A percentile compares a stretch with the other conserved stretches of the same genome.
Conservation (phyloP, 2,797 vertebrate genomes). For the Gallirallus australis region DNA sequence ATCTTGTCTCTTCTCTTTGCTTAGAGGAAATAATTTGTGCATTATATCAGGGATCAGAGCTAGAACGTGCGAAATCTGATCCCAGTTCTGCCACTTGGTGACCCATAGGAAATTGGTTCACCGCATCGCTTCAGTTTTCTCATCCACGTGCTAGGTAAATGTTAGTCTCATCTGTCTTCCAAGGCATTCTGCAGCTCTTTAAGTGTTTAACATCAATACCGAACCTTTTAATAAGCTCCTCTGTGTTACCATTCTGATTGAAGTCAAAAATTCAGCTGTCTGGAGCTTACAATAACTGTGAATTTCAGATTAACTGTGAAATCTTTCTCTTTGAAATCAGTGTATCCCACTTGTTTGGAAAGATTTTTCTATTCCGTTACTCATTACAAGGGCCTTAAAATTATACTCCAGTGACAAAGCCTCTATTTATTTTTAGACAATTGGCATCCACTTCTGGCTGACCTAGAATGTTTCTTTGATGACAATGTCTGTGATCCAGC, state of each 20-base stretch:
- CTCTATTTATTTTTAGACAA: slow-evolving; percentile 65
- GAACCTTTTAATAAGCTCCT: not conserved
- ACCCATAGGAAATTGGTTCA: slow-evolving; percentile 24
- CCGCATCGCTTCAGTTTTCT: not conserved
- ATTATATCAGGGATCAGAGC: slow-evolving; percentile 11
- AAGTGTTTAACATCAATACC: not conserved
- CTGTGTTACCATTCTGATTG: not conserved
- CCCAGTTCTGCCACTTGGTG: not conserved
- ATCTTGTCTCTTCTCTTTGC: slow-evolving; percentile 26
- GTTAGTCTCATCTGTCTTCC: not conserved
- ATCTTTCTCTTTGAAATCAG: slow-evolving; percentile 47
- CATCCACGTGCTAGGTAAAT: not conserved
- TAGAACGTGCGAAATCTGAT: slow-evolving; percentile 36
- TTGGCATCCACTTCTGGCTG: slow-evolving; percentile 67
- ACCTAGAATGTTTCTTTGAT: slow-evolving; percentile 64
- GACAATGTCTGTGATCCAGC: slow-evolving; percentile 61
- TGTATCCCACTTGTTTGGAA: slow-evolving; percentile 46
- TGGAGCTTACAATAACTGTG: not conserved
- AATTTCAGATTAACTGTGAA: slow-evolving; percentile 54
- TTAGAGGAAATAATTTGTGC: slow-evolving; percentile 51
- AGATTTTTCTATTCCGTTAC: slow-evolving; percentile 50
- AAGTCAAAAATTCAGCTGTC: slow-evolving; percentile 31
- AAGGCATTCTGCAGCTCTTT: not conserved
- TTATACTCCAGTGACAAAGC: slow-evolving; percentile 58
- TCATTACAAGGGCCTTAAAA: slow-evolving; percentile 59